These are phyloP conservation scores for Agrilus biguttatus DNA, from an alignment of 2,888 invertebrate genomes.

Conservation along the genomic window DNA sequence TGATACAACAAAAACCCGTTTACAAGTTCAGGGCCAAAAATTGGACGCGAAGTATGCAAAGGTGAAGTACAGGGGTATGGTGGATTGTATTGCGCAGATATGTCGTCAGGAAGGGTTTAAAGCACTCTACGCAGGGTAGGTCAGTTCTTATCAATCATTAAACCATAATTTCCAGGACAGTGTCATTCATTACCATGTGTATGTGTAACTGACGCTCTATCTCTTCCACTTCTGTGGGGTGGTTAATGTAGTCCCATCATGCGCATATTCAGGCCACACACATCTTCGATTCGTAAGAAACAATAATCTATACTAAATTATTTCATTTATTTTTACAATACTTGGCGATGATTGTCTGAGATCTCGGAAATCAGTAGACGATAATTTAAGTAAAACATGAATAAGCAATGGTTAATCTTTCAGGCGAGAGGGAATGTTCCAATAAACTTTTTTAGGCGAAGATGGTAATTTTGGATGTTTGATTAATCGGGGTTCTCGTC, in stretches of 20 bases:
- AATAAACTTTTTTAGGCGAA: no score
- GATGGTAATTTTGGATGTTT: no score
- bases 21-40: conserved; percentile 88
- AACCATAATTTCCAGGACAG: neutral
- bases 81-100: conserved; percentile 79
- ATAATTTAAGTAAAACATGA: no score
- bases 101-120: conserved; percentile 72
- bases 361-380: no score
- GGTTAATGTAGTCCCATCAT: neutral
- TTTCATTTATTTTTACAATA: neutral
- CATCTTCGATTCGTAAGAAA: neutral
- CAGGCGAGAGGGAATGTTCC: no score
- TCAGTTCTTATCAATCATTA: conserved; percentile 6
- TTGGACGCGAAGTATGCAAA: conserved; percentile 59
- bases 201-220: neutral
- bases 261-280: neutral
- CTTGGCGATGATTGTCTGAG: no score
- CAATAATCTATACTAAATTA: neutral
- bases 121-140: conserved; percentile 76
- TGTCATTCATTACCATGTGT: neutral
- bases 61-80: conserved; percentile 79
- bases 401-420: no score
- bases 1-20: conserved; percentile 85
- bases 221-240: neutral
- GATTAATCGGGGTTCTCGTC: no score